phyloP scores from a whole-genome alignment of 1,140 invertebrate genomes.

The Saccostrea echinata region DNA sequence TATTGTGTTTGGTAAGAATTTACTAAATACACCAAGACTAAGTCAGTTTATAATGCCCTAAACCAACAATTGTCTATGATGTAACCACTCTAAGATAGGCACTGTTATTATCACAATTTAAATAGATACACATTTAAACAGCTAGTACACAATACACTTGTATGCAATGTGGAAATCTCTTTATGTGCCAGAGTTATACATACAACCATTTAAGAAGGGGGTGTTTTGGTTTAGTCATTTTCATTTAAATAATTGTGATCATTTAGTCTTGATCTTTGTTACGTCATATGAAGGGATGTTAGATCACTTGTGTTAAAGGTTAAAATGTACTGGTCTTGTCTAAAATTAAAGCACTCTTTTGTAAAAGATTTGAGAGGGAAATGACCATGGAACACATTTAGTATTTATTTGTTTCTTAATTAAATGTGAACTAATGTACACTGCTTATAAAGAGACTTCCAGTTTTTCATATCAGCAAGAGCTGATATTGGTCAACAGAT shows the following conservation, averaged over 20 bases:
- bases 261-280: neutral
- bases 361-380: neutral
- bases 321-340: neutral
- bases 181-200: no score
- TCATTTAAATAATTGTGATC: neutral
- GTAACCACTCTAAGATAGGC: neutral
- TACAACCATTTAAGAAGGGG: no score
- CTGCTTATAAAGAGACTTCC: no score
- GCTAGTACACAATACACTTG: neutral
- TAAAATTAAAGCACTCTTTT: neutral
- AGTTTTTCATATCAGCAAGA: no score
- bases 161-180: no score
- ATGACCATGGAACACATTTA: neutral
- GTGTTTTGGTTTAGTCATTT: no score
- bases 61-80: neutral
- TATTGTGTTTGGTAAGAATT: neutral
- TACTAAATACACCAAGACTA: neutral
- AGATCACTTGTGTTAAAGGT: neutral
- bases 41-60: neutral
- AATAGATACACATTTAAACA: conserved; percentile 13
- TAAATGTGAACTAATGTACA: neutral
- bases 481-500: no score
- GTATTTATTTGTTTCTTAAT: neutral
- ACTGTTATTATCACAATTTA: neutral
- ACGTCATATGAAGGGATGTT: neutral